phyloP scores from a whole-genome alignment of 1,140 invertebrate species.

The Aphis gossypii region DNA sequence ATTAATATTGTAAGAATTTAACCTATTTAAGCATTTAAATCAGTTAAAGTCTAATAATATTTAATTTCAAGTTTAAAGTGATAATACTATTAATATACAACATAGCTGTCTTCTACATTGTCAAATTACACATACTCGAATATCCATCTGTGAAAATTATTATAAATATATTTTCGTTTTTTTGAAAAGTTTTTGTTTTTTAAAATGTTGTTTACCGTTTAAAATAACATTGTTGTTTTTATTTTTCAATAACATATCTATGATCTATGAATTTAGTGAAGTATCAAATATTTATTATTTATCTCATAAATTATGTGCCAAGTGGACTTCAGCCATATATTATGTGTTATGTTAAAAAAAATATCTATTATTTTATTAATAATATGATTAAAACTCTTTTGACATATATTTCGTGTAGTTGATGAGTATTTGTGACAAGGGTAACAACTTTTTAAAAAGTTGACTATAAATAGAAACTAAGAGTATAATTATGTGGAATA shows the following conservation, averaged over 20 bases:
- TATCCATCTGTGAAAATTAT: not conserved
- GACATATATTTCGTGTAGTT: not conserved
- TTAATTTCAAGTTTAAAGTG: not conserved
- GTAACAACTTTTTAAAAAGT: not conserved
- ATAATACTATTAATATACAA: not conserved
- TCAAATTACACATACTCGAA: not conserved
- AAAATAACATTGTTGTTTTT: not conserved
- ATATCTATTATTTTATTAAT: slow-evolving; percentile 9
- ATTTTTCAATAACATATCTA: not conserved
- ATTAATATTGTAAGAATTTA: not conserved
- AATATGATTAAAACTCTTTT: not conserved
- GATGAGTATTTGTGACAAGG: not conserved
- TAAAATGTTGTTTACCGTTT: not conserved
- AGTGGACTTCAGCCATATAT: not conserved
- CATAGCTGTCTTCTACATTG: not conserved
- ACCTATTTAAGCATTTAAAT: too few species aligned
- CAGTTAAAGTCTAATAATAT: not conserved
- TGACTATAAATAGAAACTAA: not conserved
- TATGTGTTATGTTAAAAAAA: not conserved
- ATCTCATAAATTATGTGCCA: not conserved
- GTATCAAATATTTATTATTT: not conserved
- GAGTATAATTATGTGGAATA: not conserved
- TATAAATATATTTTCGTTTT: not conserved
- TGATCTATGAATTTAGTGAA: not conserved
- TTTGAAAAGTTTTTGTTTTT: not conserved